Conservation (phyloP, 1,140 invertebrate genomes). For the Ceratosolen fusciceps region DNA sequence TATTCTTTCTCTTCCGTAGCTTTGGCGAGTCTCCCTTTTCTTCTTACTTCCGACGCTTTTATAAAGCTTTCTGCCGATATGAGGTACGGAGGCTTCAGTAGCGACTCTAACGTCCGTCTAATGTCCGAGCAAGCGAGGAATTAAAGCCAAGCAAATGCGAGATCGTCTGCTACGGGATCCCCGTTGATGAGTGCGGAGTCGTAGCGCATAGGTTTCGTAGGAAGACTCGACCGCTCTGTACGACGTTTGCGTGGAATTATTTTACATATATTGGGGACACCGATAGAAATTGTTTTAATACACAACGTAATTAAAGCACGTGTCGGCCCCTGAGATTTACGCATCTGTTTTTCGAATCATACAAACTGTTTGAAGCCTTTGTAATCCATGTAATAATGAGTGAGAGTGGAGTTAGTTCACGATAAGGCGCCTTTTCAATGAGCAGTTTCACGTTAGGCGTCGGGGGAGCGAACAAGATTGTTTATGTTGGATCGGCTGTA, state of each 20-base stretch:
- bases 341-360: not conserved
- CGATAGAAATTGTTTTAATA: not conserved
- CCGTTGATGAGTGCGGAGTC: no score
- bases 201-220: no score
- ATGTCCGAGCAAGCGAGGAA: no score
- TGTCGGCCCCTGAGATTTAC: not conserved
- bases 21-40: no score
- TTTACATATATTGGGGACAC: not conserved
- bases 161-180: no score
- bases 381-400: not conserved
- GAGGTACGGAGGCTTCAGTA: no score
- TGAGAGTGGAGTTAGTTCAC: not conserved
- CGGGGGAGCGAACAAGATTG: not conserved
- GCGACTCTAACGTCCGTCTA: no score
- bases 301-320: slow-evolving; percentile 7
- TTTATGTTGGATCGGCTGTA: no score
- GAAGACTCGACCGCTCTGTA: not conserved
- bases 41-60: no score
- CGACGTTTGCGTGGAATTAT: not conserved
- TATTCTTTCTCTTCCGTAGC: no score
- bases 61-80: no score
- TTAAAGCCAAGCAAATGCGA: no score
- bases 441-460: not conserved
- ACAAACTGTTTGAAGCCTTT: not conserved
- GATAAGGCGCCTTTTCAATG: not conserved